These are phyloP conservation scores for Hippocampus barbouri DNA, from an alignment of 2,113 vertebrate genomes.

Conservation along the genomic window DNA sequence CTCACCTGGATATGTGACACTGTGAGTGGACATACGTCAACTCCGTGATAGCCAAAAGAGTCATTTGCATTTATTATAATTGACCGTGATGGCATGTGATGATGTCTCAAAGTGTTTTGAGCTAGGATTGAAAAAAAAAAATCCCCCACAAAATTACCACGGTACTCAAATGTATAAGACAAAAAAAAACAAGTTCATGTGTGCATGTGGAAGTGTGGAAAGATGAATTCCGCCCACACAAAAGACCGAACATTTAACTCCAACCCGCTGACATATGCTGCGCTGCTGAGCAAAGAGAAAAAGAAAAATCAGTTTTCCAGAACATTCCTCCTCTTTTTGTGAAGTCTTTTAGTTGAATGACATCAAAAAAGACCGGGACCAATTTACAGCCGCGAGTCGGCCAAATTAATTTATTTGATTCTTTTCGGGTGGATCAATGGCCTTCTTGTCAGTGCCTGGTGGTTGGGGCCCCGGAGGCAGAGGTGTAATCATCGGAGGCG, in stretches of 20 bases:
- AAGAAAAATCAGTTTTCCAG: conserved; percentile 26
- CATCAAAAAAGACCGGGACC: conserved; percentile 55
- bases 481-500: conserved; percentile 79
- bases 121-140: conserved; percentile 7
- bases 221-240: conserved; percentile 39
- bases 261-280: conserved; percentile 32
- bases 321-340: conserved; percentile 39
- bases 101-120: conserved; percentile 8
- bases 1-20: not conserved
- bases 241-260: conserved; percentile 36
- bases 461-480: conserved; percentile 71
- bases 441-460: conserved; percentile 63
- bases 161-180: conserved; percentile 5
- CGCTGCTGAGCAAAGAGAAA: conserved; percentile 17
- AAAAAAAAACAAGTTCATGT: conserved; percentile 35
- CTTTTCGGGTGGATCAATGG: conserved; percentile 85
- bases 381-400: conserved; percentile 55
- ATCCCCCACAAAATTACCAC: not conserved
- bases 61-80: conserved; percentile 23
- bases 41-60: conserved; percentile 18
- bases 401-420: conserved; percentile 86
- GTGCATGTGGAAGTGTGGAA: conserved; percentile 29
- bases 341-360: conserved; percentile 28
- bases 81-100: conserved; percentile 6
- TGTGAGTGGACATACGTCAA: conserved; percentile 22